Percentiles rank a stretch among this genome's conserved stretches.
Evolutionary conservation across 2,113 vertebrate genomes (phyloP).

Genomic region (Ciconia maguari): DNA sequence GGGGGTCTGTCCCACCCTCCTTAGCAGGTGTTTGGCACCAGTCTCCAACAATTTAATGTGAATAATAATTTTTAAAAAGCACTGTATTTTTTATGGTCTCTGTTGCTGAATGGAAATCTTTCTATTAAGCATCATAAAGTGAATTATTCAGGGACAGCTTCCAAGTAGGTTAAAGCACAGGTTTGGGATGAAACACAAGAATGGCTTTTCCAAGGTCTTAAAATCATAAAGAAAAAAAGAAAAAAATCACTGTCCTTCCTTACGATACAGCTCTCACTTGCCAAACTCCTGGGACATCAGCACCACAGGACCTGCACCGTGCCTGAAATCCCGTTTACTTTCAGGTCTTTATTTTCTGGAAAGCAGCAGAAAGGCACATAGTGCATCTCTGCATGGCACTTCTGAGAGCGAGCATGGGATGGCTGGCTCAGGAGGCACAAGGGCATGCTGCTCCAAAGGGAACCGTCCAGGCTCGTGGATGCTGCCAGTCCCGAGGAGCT

Average conservation of each 20-base stretch:
- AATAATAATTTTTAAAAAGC: neutral
- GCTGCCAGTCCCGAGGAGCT: neutral
- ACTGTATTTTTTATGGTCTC: neutral
- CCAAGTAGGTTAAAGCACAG: conserved; percentile 28
- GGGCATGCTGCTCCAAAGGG: neutral
- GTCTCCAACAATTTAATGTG: neutral
- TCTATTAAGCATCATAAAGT: neutral
- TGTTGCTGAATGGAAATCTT: neutral
- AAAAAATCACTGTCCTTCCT: neutral
- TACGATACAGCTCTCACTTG: neutral
- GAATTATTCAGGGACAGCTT: conserved; percentile 16
- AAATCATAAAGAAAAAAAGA: neutral
- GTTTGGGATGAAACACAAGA: neutral
- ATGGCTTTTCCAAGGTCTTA: neutral
- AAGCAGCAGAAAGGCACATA: neutral
- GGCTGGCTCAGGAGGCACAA: neutral
- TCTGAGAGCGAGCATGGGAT: accelerated
- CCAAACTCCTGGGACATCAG: neutral
- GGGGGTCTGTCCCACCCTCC: neutral
- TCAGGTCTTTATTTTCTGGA: neutral
- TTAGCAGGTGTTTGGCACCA: neutral
- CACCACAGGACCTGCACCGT: accelerated
- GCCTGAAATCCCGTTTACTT: neutral
- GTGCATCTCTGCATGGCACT: neutral
- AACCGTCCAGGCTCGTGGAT: accelerated